phyloP scores from a whole-genome alignment of 1,140 invertebrate genomes.

The Drosophila lacertosa region DNA sequence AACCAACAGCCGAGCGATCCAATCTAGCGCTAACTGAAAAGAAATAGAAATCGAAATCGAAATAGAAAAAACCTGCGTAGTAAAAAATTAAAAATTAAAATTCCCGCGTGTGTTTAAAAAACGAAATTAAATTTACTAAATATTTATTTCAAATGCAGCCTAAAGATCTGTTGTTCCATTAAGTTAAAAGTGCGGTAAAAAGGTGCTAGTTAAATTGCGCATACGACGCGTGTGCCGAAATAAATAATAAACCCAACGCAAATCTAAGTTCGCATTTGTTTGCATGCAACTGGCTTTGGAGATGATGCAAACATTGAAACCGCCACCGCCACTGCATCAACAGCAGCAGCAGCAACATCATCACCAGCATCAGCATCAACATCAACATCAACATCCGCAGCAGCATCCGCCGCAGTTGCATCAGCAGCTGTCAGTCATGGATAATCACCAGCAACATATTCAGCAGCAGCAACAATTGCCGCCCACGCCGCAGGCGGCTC shows the following conservation, averaged over 20 bases:
- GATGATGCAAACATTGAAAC: conserved; percentile 84
- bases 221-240: conserved; percentile 56
- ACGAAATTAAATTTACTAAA: not conserved
- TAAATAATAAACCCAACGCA: too few species aligned
- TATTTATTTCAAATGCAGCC: conserved; percentile 1
- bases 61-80: conserved; percentile 14
- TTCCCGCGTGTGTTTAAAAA: conserved; percentile 3
- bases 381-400: conserved; percentile 31
- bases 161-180: not conserved
- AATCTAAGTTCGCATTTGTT: too few species aligned
- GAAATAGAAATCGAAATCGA: too few species aligned
- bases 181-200: conserved; percentile 22
- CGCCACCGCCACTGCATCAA: conserved; percentile 77
- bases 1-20: conserved; percentile 20
- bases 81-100: conserved; percentile 1
- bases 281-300: conserved; percentile 66
- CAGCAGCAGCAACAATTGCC: conserved; percentile 72
- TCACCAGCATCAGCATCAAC: conserved; percentile 35
- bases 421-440: conserved; percentile 72
- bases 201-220: conserved; percentile 18
- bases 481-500: conserved; percentile 85
- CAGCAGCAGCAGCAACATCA: conserved; percentile 70
- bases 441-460: conserved; percentile 72
- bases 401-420: conserved; percentile 36
- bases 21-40: conserved; percentile 41